Evolutionary conservation across 2,113 vertebrate genomes (phyloP), one percentile per base, ranked within the genome.

Genomic region (Varanus salvator): DNA sequence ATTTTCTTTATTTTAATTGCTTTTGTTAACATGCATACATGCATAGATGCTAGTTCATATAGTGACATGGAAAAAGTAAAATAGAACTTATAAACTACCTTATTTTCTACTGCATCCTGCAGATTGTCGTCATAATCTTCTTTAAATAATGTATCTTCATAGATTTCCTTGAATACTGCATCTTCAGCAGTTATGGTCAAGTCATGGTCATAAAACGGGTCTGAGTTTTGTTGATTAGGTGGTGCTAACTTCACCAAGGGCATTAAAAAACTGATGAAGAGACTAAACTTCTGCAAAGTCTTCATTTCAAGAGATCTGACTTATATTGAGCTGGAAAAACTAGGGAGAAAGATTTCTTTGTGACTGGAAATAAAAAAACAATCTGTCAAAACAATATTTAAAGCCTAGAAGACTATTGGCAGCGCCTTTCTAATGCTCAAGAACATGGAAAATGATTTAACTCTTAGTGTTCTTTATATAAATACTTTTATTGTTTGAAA

Each of bases 331-430:
- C 95, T 95, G 93, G 93, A 88, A 92, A 95, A 91, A 85, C 93
- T 93, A 93, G 90, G 96, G 88, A 94, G 97, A 97, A 91, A 93
- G 91, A 91, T 96, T 97, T 96, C 95, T 96, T 96, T 94, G 96
- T 92, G 96, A 95, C 95, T 98, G 97, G 94, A 97, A 98, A 96
- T 94, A 97, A 96, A 97, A 87, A 97, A 92, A 94, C 97, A 97
- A 97, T 97, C 97, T 92, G 96, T 98, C 97, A 98, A 98, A 98
- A 98, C 98, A 98, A 98, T 98, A 98, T 98, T 99, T 98, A 98
- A 99, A 99, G 98, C 97, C 98, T 98, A 96, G 97, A 97, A 96
- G 93, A 97, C 95, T 97, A 97, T 97, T 98, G 98, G 98, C 98
- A 98, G 97, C 93, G 93, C 94, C 48, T 96, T 97, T 98, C 94